A percentile compares a stretch with the other conserved stretches of the same genome.
These are phyloP conservation scores for Diachasma alloeum DNA, from an alignment of 1,140 invertebrate species.

Conservation along the genomic window DNA sequence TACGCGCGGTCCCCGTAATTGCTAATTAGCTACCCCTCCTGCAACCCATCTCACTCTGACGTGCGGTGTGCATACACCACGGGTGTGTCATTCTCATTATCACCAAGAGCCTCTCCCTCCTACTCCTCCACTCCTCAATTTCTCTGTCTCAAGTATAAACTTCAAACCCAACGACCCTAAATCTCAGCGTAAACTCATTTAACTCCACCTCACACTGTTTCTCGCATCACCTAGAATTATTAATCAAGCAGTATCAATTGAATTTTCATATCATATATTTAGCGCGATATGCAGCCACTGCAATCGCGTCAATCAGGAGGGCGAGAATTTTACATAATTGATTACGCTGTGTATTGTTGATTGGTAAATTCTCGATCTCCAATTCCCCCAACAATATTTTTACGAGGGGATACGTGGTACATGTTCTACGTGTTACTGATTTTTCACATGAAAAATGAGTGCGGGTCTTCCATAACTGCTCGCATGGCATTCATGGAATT, in stretches of 20 bases:
- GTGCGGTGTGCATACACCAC: conserved; percentile 10
- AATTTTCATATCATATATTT: background rate
- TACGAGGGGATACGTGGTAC: background rate
- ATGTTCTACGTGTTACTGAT: background rate
- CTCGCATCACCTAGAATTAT: background rate
- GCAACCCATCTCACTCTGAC: no score
- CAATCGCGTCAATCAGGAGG: conserved; percentile 18
- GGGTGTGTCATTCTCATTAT: conserved; percentile 35
- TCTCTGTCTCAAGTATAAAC: background rate
- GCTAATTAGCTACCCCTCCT: conserved; percentile 39
- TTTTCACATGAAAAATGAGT: no score
- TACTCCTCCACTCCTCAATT: background rate
- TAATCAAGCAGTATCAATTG: background rate
- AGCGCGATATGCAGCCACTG: conserved; percentile 7
- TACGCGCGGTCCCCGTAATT: conserved; percentile 21
- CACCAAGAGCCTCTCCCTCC: conserved; percentile 28
- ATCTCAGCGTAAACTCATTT: background rate
- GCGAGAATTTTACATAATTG: conserved; percentile 26
- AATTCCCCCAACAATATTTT: background rate
- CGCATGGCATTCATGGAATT: no score
- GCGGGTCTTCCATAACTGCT: no score
- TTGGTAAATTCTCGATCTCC: background rate
- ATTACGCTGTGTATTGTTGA: conserved; percentile 16
- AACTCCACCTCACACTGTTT: background rate
- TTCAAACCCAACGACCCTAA: background rate